Conservation (phyloP, 1,140 invertebrate genomes). For the Solen grandis region DNA sequence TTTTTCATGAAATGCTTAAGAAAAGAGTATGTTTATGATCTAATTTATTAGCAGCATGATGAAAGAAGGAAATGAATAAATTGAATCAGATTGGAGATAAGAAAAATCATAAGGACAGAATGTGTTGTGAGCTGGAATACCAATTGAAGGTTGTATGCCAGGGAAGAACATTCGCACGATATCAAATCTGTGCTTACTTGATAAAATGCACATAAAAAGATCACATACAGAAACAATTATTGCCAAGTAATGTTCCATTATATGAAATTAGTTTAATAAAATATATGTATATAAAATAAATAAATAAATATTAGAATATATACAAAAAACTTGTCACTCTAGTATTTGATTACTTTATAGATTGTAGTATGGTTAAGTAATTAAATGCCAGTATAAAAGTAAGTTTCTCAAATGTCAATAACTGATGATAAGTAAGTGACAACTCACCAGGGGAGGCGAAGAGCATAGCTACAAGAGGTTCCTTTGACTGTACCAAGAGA, state of each 20-base stretch:
- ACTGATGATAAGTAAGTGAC: not conserved
- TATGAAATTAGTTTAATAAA: not conserved
- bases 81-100: no score
- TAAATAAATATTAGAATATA: not conserved
- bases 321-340: no score
- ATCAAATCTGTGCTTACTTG: no score
- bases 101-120: no score
- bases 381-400: not conserved
- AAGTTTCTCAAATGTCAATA: not conserved
- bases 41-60: no score
- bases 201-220: no score
- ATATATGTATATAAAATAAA: not conserved
- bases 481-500: slow-evolving; percentile 67
- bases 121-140: no score
- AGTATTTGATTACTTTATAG: no score
- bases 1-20: not conserved
- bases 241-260: not conserved
- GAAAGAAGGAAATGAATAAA: no score
- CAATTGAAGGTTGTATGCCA: no score
- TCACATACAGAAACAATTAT: not conserved
- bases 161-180: no score
- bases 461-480: slow-evolving; percentile 63
- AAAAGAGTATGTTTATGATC: no score
- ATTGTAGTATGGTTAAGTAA: not conserved
- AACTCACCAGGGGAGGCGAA: slow-evolving; percentile 63